phyloP scores from a whole-genome alignment of 2,113 vertebrate genomes.

The Anoplopoma fimbria region DNA sequence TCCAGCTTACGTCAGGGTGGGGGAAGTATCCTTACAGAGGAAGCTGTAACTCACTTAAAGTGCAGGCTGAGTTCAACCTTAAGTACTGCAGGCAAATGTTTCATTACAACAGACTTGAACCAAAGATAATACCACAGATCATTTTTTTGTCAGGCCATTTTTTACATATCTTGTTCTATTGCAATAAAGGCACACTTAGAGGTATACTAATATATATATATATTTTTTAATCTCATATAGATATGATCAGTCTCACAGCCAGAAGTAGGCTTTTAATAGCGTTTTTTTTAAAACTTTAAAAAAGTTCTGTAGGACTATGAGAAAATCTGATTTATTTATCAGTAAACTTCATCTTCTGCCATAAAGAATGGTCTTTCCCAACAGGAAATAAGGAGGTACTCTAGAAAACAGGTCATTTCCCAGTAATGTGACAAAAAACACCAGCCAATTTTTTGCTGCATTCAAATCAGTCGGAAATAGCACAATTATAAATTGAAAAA shows the following conservation, averaged over 20 bases:
- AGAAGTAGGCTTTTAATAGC: neutral
- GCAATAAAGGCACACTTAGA: too few species aligned
- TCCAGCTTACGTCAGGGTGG: conserved; percentile 77
- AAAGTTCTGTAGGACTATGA: too few species aligned
- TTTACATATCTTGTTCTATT: neutral
- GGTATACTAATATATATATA: neutral
- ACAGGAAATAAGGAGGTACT: neutral
- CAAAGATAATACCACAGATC: neutral
- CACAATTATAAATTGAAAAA: neutral
- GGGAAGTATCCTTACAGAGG: conserved; percentile 62
- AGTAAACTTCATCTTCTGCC: neutral
- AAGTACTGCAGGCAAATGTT: neutral
- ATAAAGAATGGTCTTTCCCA: neutral
- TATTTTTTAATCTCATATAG: neutral
- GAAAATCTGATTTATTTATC: neutral
- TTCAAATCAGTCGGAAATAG: conserved; percentile 34
- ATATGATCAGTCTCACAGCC: neutral
- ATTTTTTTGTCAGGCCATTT: neutral
- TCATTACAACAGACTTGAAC: neutral
- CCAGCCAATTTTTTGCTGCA: neutral
- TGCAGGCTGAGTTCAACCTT: conserved; percentile 13
- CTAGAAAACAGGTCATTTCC: conserved; percentile 16
- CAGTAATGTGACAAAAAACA: rapidly evolving
- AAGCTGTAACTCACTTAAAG: conserved; percentile 40
- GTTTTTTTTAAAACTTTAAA: neutral